Base-by-base conservation (phyloP, 1,140 invertebrate genomes). In the Drosophila carrolli region DNA sequence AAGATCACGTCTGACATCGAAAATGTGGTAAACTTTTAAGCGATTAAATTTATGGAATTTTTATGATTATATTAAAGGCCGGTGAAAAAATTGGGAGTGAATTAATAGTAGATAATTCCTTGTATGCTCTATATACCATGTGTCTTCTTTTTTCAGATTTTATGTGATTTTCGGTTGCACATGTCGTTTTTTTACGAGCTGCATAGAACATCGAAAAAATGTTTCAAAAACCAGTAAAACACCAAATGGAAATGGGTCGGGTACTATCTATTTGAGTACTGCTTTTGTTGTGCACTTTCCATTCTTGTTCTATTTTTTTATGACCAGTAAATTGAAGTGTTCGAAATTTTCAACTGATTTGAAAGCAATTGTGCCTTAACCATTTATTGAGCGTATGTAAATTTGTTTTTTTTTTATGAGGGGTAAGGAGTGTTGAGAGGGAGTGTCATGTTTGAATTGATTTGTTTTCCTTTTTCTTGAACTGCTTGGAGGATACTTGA, bases 11-110 rank as follows among this genome's bases (percentile, higher is more conserved):
- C 6, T 27, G 51, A 68, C 63, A 56, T 56, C 23, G 50, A 57
- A 50, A 37, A 70, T 57, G 37, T 48, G 5, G 32, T 32, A 19
- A 57, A 70, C 41, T 57, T 56, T 47, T 70, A 53, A 60, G 61
- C 60, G 23, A 48, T 47, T 46, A 55, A 83, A 79, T 71, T 59
- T 84, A 78, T 82, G 79, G 62, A 82, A 83, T 83, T 80, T 51
- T 29, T 29, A 59, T 57, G 58, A 59, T 71, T 53, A 48, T 71
- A 29, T 19, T 16, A 13, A 53, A 41, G 4, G 11, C n/a, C 40
- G 38, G 9, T 19, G 38, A 57, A 40, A 35, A 46, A 35, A 63
- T 56, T 32, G 9, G 11, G 4, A 47, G 10, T 11, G 14, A 65
- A 54, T 47, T 6, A 27, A 56, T 38, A 40, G 38, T 68, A 41